phyloP scores from a whole-genome alignment of 1,140 invertebrate species.

The Leptoteleia sp. region DNA sequence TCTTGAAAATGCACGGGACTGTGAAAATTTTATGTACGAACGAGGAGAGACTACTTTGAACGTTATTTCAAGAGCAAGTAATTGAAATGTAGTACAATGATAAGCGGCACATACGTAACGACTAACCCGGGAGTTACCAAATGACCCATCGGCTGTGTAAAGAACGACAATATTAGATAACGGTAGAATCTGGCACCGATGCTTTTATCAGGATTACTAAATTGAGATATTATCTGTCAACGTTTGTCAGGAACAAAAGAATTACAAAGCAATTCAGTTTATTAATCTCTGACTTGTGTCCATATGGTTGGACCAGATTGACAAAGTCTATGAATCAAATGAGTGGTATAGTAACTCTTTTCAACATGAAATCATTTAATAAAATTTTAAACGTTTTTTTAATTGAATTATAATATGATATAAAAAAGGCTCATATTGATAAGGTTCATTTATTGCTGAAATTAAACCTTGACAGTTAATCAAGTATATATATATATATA shows the following conservation, averaged over 20 bases:
- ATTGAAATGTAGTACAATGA: constrained; percentile 69
- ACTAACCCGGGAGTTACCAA: constrained; percentile 62
- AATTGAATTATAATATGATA: too few relatives aligned
- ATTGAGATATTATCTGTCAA: constrained; percentile 47
- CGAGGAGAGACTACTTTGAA: constrained; percentile 61
- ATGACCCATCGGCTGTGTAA: constrained; percentile 60
- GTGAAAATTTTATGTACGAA: constrained; percentile 67
- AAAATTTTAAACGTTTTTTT: too few relatives aligned
- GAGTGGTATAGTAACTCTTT: too few relatives aligned
- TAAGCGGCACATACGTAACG: constrained; percentile 54
- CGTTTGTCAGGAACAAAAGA: constrained; percentile 30
- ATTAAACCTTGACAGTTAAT: too few relatives aligned
- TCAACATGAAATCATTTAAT: too few relatives aligned
- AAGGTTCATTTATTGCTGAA: too few relatives aligned
- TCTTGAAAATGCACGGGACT: constrained; percentile 64
- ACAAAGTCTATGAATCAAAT: not conserved
- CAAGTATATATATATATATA: too few relatives aligned
- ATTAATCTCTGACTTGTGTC: constrained; percentile 3
- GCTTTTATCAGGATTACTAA: constrained; percentile 63
- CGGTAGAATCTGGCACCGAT: constrained; percentile 47
- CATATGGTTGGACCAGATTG: not conserved
- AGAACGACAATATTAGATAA: constrained; percentile 61
- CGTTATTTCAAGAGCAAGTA: constrained; percentile 66
- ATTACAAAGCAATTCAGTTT: constrained; percentile 15
- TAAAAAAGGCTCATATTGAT: too few relatives aligned